A percentile compares a stretch with the other conserved stretches of the same genome.
These are phyloP conservation scores for Axea sp. DNA, from an alignment of 2,888 invertebrate genomes.

Conservation along the genomic window DNA sequence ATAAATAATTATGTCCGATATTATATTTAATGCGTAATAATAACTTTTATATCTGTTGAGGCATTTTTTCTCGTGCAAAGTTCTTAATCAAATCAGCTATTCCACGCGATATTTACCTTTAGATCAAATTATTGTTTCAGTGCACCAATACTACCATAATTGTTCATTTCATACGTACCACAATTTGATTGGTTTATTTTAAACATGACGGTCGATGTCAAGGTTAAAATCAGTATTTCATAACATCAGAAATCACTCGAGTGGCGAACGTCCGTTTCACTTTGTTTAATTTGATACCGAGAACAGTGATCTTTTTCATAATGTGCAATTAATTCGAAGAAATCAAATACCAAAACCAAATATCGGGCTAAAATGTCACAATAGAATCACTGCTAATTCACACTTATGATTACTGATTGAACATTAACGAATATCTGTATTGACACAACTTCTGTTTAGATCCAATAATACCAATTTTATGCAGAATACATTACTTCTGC, in stretches of 20 bases:
- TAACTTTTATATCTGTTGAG: background rate
- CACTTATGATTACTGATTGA: constrained; percentile 2
- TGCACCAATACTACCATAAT: constrained; percentile 33
- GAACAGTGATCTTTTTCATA: too few species aligned
- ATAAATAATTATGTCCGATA: too few species aligned
- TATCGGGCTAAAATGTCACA: too few species aligned
- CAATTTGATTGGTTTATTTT: constrained; percentile 44
- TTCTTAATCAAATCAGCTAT: constrained; percentile 24
- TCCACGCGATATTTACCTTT: constrained; percentile 20
- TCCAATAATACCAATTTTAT: background rate
- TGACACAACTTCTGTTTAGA: background rate
- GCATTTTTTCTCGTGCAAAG: background rate
- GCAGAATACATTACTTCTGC: background rate
- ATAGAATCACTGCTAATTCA: constrained; percentile 10
- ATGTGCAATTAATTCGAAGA: too few species aligned
- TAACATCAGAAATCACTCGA: too few species aligned
- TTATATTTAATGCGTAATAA: background rate
- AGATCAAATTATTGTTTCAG: constrained; percentile 30
- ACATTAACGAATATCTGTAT: background rate
- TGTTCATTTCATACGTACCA: constrained; percentile 37
- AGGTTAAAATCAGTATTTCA: constrained; percentile 25
- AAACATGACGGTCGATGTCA: constrained; percentile 43
- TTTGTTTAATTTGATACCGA: too few species aligned
- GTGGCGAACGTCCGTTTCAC: too few species aligned
- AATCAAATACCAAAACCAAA: too few species aligned